Evolutionary conservation across 1,140 invertebrate species (phyloP).

Genomic region (Pteromalus puparum): DNA sequence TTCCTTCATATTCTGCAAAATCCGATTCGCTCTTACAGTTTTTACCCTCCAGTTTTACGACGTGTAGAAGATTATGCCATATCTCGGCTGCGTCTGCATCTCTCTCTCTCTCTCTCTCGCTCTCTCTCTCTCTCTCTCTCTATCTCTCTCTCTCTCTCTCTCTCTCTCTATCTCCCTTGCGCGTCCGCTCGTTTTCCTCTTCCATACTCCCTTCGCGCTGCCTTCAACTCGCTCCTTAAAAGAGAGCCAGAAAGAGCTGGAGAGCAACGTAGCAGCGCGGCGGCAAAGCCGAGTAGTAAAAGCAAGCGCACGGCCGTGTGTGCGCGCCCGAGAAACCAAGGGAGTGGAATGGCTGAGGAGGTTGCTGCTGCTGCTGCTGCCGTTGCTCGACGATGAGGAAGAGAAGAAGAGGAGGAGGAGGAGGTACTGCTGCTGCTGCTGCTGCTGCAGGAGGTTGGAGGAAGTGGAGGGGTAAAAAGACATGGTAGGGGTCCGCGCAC

Average conservation of each 20-base stretch:
- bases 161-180: too few relatives aligned
- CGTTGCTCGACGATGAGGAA: conserved; percentile 47
- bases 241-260: conserved; percentile 42
- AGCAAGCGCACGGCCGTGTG: conserved; percentile 10
- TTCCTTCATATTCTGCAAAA: conserved; percentile 24
- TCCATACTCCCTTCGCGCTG: conserved; percentile 32
- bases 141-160: not conserved
- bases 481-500: conserved; percentile 58
- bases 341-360: conserved; percentile 57
- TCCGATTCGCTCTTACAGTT: conserved; percentile 52
- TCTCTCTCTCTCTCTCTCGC: conserved; percentile 27
- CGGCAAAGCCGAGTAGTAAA: conserved; percentile 44
- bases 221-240: conserved; percentile 59
- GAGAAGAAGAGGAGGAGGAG: conserved; percentile 31
- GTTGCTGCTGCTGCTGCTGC: conserved; percentile 51
- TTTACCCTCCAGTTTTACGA: conserved; percentile 55
- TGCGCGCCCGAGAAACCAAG: conserved; percentile 53
- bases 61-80: conserved; percentile 54
- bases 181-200: not conserved
- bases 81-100: conserved; percentile 22
- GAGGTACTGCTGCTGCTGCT: conserved; percentile 10
- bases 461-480: conserved; percentile 51
- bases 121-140: not conserved
- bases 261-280: conserved; percentile 39
- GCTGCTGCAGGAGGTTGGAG: conserved; percentile 32